Evolutionary conservation across 1,140 invertebrate species (phyloP).

Genomic region (Sminthurides bifidus): DNA sequence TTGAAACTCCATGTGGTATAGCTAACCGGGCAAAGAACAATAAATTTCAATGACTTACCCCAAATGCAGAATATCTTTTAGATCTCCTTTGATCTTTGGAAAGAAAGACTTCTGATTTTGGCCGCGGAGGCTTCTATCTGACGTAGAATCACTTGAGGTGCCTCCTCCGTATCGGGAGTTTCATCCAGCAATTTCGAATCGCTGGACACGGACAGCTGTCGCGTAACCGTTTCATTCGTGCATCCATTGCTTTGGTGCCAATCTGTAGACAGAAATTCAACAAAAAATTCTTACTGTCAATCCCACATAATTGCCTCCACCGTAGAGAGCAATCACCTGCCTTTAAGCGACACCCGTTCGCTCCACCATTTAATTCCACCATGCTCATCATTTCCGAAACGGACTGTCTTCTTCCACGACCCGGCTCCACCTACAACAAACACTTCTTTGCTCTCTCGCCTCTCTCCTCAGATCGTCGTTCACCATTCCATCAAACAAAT

Average conservation of each 20-base stretch:
- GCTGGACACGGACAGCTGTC: slow-evolving; percentile 76
- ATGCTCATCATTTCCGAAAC: slow-evolving; percentile 3
- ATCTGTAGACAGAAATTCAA: slow-evolving; percentile 43
- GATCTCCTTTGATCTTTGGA: slow-evolving; percentile 50
- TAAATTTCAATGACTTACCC: slow-evolving; percentile 49
- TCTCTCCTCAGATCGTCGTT: no score
- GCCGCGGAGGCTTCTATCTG: slow-evolving; percentile 74
- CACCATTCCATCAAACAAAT: no score
- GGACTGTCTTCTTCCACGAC: no score
- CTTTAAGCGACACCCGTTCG: background rate
- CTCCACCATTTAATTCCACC: background rate
- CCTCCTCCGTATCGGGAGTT: slow-evolving; percentile 40
- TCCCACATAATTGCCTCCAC: slow-evolving; percentile 11
- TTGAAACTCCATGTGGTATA: no score
- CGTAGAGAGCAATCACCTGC: background rate
- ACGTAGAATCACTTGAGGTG: slow-evolving; percentile 66
- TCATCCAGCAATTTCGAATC: slow-evolving; percentile 79
- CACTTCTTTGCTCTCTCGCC: background rate
- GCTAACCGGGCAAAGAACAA: slow-evolving; percentile 11
- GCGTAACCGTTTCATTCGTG: slow-evolving; percentile 60
- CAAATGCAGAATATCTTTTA: slow-evolving; percentile 81
- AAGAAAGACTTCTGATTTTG: slow-evolving; percentile 76
- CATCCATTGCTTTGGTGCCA: slow-evolving; percentile 51
- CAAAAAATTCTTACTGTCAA: slow-evolving; percentile 30
- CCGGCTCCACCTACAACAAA: background rate